A percentile compares a stretch with the other conserved stretches of the same genome.
Evolutionary conservation across 2,888 invertebrate species (phyloP).

Genomic region (Brenthis hecate): DNA sequence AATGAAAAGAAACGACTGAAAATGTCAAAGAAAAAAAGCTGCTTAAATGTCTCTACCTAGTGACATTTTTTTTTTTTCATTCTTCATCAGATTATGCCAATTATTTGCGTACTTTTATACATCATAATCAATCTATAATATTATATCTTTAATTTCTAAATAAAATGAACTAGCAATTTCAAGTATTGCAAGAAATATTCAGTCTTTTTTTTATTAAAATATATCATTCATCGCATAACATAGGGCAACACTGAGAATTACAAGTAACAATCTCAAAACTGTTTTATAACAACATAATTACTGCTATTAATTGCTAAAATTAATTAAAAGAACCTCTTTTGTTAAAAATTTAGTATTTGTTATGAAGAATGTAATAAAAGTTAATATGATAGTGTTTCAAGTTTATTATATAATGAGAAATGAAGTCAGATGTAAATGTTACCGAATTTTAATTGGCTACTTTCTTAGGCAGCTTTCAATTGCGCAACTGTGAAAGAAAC

Average conservation of each 20-base stretch:
- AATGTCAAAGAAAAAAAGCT: conserved; percentile 12
- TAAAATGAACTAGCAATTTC: no score
- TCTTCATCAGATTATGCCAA: background rate
- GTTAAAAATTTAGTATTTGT: conserved; percentile 3
- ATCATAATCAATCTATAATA: no score
- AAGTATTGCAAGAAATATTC: no score
- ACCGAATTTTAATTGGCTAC: conserved; percentile 74
- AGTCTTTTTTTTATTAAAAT: no score
- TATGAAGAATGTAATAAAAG: conserved; percentile 5
- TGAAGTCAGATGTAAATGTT: conserved; percentile 44
- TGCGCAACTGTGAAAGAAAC: conserved; percentile 70
- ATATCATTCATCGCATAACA: no score
- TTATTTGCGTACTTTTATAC: no score
- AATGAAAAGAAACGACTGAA: background rate
- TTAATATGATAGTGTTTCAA: conserved; percentile 27
- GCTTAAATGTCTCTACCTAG: background rate
- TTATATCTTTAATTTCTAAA: no score
- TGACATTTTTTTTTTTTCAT: conserved; percentile 9
- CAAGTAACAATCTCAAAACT: no score
- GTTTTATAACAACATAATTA: background rate
- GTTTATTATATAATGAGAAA: conserved; percentile 35
- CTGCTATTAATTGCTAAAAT: background rate
- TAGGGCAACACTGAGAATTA: no score
- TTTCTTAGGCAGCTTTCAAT: conserved; percentile 76
- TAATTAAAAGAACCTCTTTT: background rate